These are phyloP conservation scores for Pelecanoides urinatrix DNA, from an alignment of 2,113 vertebrate genomes.

Conservation along the genomic window DNA sequence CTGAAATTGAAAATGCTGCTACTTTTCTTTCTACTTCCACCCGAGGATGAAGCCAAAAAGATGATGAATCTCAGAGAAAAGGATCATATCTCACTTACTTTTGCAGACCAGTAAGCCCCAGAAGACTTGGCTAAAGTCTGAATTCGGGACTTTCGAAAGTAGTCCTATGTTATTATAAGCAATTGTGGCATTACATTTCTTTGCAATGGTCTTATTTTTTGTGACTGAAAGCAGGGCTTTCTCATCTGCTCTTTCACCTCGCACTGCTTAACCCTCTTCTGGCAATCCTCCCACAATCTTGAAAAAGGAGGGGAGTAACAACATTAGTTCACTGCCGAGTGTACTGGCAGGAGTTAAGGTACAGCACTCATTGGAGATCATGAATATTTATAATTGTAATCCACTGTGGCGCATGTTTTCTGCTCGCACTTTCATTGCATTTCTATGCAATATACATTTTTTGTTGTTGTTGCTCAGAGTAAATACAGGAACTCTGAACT, in stretches of 20 bases:
- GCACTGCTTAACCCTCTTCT: neutral
- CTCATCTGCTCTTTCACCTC: neutral
- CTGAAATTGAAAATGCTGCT: neutral
- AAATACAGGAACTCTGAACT: conserved; percentile 37
- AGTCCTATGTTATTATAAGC: neutral
- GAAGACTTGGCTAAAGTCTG: neutral
- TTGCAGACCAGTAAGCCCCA: neutral
- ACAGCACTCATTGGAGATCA: neutral
- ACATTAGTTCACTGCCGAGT: neutral
- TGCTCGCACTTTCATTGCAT: neutral
- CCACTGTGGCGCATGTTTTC: neutral
- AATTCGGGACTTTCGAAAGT: neutral
- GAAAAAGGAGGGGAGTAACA: neutral
- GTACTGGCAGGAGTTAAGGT: neutral
- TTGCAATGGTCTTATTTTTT: neutral
- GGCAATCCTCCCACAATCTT: neutral
- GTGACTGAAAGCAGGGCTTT: neutral
- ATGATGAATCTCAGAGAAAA: neutral
- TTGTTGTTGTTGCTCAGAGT: neutral
- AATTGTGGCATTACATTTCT: neutral
- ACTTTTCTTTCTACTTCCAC: neutral
- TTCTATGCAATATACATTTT: neutral
- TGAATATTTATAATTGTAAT: conserved; percentile 16
- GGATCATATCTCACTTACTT: neutral
- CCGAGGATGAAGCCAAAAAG: neutral